Evolutionary conservation across 2,888 invertebrate genomes (phyloP).

Genomic region (Thecocarcelia acutangulata): DNA sequence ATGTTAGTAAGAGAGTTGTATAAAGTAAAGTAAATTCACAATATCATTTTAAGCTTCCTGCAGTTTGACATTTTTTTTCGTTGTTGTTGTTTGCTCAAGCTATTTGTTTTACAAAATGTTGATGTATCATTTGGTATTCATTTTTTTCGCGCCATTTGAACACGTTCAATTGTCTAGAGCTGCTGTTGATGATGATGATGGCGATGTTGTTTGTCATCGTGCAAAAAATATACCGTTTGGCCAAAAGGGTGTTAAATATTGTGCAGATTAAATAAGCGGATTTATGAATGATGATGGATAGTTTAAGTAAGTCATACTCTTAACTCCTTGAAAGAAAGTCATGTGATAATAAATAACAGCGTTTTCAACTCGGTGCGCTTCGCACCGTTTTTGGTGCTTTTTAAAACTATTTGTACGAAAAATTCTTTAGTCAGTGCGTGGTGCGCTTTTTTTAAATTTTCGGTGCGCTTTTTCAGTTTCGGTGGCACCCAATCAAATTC

Average conservation of each 20-base stretch:
- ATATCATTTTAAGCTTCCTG: slow-evolving; percentile 61
- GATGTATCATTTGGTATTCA: slow-evolving; percentile 64
- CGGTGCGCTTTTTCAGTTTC: too few relatives aligned
- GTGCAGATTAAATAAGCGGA: neutral
- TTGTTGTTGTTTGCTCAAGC: neutral
- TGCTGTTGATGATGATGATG: slow-evolving; percentile 64
- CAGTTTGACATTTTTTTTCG: slow-evolving; percentile 41
- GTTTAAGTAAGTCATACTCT: slow-evolving; percentile 24
- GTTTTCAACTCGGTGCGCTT: too few relatives aligned
- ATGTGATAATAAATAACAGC: too few relatives aligned
- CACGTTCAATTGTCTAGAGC: slow-evolving; percentile 67
- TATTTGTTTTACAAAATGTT: slow-evolving; percentile 52
- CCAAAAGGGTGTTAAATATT: slow-evolving; percentile 41
- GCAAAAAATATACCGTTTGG: neutral
- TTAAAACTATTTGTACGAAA: too few relatives aligned
- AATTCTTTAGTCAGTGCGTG: too few relatives aligned
- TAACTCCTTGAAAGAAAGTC: neutral
- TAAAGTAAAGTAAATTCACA: slow-evolving; percentile 47
- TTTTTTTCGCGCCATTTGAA: slow-evolving; percentile 64
- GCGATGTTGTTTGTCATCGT: slow-evolving; percentile 21
- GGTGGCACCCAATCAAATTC: too few relatives aligned
- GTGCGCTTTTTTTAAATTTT: too few relatives aligned
- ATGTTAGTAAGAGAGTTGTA: neutral
- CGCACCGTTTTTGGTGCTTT: too few relatives aligned
- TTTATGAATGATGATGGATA: slow-evolving; percentile 19